Base-by-base conservation (phyloP, 2,113 vertebrate species). In the Tauraco erythrolophus region DNA sequence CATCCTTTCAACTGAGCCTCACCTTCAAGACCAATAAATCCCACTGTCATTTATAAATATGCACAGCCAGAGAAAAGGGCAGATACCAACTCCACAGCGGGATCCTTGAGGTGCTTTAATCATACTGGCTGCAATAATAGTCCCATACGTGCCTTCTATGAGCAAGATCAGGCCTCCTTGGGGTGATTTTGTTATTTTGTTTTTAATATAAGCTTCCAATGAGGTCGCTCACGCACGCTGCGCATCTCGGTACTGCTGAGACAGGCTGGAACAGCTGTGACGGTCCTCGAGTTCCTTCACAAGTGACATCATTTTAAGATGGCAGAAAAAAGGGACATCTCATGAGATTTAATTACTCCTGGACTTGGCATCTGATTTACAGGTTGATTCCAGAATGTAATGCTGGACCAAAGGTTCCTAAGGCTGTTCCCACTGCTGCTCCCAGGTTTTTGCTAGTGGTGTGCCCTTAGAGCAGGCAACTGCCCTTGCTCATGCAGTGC, bases 21-120 rank as follows among this genome's bases (percentile, higher is more conserved):
- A 64, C 71, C 71, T 88, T 88, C 64, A 53, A 41, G 22, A 58
- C n/a, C 28, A 84, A 86, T 76, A 91, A 89, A 91, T 45, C 66
- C 64, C 37, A 24, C 64, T 31, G 10, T 7, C 5, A 2, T 14
- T 84, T 56, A 54, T 10, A 88, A 83, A 88, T 16, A 25, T 0
- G 8, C 70, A 51, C 17, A 83, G 89, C 28, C 8, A 37, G 12
- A 84, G 91, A 30, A 84, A 53, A 84, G 81, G 64, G 72, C 81
- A 89, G 69, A n/a, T 18, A 3, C 33, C 12, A 31, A 30, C 25
- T 22, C 70, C 65, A 17, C 76, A 57, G 86, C 35, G 71, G 88
- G 54, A 48, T 31, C 78, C 64, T 70, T 3, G 1, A 86, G 79
- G 53, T 56, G 66, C 39, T 88, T 41, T 19, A 58, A 45, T 46